phyloP scores from a whole-genome alignment of 2,113 vertebrate genomes.

The Alouatta palliata region DNA sequence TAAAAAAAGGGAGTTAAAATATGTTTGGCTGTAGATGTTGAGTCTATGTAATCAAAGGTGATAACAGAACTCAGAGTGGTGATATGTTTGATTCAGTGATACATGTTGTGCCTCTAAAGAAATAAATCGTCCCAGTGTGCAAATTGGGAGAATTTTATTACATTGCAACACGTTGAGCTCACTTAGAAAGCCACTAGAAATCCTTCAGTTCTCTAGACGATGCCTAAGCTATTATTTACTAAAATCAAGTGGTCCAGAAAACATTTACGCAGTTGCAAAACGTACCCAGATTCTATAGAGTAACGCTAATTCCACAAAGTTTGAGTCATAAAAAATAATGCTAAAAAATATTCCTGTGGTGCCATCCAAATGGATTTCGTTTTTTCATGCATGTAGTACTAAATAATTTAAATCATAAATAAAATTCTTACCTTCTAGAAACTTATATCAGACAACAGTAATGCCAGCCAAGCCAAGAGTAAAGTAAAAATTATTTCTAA shows the following conservation, averaged over 20 bases:
- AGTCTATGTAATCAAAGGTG: conserved; percentile 61
- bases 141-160: conserved; percentile 71
- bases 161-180: conserved; percentile 46
- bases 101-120: conserved; percentile 69
- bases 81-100: conserved; percentile 60
- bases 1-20: conserved; percentile 38
- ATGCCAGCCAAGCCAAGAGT: not conserved
- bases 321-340: conserved; percentile 40
- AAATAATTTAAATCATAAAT: conserved; percentile 19
- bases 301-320: conserved; percentile 17
- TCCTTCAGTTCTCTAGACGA: conserved; percentile 14
- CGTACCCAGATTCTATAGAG: conserved; percentile 13
- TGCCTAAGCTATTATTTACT: conserved; percentile 38
- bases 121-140: conserved; percentile 73
- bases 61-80: conserved; percentile 56
- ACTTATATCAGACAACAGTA: not conserved
- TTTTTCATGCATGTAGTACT: not conserved
- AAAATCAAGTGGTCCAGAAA: conserved; percentile 37
- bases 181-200: conserved; percentile 23
- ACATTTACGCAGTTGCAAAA: conserved; percentile 15
- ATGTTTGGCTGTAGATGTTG: conserved; percentile 59
- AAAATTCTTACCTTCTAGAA: not conserved
- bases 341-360: conserved; percentile 22
- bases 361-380: conserved; percentile 51
- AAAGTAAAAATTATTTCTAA: conserved; percentile 26